These are phyloP conservation scores for Idaea straminata DNA, from an alignment of 2,888 invertebrate species.

Conservation along the genomic window DNA sequence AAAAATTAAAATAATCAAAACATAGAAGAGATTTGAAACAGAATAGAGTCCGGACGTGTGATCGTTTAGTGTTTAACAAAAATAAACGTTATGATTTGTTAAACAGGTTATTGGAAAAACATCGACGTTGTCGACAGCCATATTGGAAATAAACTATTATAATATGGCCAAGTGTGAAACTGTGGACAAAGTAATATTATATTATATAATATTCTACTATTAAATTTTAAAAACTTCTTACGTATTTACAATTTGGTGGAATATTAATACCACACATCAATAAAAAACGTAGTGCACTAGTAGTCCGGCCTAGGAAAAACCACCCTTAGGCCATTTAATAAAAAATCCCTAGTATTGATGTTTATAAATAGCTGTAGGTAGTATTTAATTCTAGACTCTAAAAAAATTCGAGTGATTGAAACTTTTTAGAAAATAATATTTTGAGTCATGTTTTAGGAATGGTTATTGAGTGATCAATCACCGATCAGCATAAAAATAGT, in stretches of 20 bases:
- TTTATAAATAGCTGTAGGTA: no score
- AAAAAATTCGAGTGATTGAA: background rate
- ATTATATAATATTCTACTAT: no score
- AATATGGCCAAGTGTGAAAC: conserved; percentile 40
- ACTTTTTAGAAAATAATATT: background rate
- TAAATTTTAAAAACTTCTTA: no score
- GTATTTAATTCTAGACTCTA: no score
- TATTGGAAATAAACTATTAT: conserved; percentile 59
- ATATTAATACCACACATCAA: no score
- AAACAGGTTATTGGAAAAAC: conserved; percentile 75
- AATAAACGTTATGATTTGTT: conserved; percentile 76
- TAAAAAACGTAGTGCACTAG: no score
- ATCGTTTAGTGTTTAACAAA: conserved; percentile 70
- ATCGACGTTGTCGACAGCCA: conserved; percentile 60
- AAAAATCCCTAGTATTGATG: no score
- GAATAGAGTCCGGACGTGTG: conserved; percentile 73
- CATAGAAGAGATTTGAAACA: conserved; percentile 73
- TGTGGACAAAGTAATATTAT: background rate
- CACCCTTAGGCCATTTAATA: no score
- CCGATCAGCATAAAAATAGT: background rate
- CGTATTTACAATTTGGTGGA: no score
- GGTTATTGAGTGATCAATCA: background rate
- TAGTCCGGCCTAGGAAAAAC: no score
- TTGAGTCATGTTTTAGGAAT: background rate
- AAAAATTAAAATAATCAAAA: conserved; percentile 71